Evolutionary conservation across 2,113 vertebrate genomes (phyloP).

Genomic region (Xiphorhynchus elegans): DNA sequence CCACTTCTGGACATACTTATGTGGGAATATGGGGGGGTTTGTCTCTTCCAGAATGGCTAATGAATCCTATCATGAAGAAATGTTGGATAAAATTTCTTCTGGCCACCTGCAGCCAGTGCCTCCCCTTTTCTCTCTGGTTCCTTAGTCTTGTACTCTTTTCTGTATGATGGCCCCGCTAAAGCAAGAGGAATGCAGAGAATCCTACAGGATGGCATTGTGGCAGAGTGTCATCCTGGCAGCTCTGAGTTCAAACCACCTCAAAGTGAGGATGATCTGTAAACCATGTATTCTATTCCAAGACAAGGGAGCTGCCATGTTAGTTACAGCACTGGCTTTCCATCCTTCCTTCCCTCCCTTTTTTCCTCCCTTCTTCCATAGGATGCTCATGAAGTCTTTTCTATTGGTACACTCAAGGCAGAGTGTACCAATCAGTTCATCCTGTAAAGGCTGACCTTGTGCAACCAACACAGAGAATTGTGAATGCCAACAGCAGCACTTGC

Average conservation of each 20-base stretch:
- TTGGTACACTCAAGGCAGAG: neutral
- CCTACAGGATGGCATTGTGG: neutral
- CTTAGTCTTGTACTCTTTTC: neutral
- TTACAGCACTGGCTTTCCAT: neutral
- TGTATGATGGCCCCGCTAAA: neutral
- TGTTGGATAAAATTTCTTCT: neutral
- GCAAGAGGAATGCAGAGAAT: neutral
- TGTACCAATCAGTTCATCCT: neutral
- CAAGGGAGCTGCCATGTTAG: neutral
- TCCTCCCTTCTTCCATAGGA: neutral
- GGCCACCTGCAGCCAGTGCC: neutral
- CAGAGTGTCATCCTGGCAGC: neutral
- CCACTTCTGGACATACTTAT: neutral
- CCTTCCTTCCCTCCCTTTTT: neutral
- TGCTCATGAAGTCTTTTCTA: neutral
- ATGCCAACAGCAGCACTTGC: neutral
- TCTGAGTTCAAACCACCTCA: neutral
- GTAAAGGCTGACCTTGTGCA: accelerated
- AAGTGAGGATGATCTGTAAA: neutral
- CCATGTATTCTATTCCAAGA: neutral
- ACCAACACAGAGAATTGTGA: neutral
- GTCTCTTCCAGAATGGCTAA: neutral
- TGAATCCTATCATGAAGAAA: neutral
- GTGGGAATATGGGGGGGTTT: neutral
- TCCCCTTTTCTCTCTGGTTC: neutral